These are phyloP conservation scores for Uromys caudimaculatus DNA, from an alignment of 2,797 vertebrate species.

Conservation along the genomic window DNA sequence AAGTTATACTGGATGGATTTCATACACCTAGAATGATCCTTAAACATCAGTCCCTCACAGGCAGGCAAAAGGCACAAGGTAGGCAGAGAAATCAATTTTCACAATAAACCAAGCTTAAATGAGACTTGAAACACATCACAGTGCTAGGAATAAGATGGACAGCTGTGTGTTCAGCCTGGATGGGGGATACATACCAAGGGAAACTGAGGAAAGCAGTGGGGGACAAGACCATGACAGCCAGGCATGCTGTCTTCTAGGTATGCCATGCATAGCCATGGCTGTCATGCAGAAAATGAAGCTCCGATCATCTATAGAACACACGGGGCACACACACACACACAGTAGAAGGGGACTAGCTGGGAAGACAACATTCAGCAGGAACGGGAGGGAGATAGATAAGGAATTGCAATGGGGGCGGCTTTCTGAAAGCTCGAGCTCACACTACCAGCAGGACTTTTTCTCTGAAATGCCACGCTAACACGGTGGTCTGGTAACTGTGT, in stretches of 20 bases:
- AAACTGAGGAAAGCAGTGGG: neutral
- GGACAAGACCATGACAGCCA: neutral
- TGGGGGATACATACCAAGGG: neutral
- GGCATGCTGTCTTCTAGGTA: neutral
- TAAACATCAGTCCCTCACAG: neutral
- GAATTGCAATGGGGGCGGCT: neutral
- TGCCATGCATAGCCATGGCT: neutral
- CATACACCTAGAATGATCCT: constrained; percentile 23
- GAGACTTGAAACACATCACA: neutral
- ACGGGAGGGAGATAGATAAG: neutral
- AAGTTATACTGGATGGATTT: neutral
- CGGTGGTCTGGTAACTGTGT: constrained; percentile 10
- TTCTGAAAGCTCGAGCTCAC: neutral
- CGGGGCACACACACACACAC: too few relatives aligned
- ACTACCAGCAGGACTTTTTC: neutral
- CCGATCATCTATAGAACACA: neutral
- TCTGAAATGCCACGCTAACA: neutral
- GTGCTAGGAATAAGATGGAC: neutral
- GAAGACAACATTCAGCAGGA: neutral
- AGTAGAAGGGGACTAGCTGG: neutral
- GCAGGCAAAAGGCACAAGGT: neutral
- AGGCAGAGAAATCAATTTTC: neutral
- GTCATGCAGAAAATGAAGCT: neutral
- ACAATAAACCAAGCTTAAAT: neutral
- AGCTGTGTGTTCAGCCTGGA: neutral